Conservation (phyloP, 30 jellyfish, hydroid and myxozoan species). For the Morbakka virulenta region DNA sequence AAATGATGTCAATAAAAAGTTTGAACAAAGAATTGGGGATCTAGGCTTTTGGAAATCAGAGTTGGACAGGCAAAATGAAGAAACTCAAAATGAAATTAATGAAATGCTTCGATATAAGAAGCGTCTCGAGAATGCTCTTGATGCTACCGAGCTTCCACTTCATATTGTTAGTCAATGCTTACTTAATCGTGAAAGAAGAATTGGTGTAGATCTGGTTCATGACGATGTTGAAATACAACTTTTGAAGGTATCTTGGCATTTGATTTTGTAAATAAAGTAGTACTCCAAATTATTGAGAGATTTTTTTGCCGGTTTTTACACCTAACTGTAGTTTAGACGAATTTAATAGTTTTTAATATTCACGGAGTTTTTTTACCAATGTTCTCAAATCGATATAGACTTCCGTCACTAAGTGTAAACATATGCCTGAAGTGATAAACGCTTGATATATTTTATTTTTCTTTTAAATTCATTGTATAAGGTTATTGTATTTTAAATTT, state of each 20-base stretch:
- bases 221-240: constrained; percentile 97
- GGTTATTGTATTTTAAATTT: no score
- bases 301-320: no score
- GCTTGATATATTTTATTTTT: no score
- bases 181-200: constrained; percentile 75
- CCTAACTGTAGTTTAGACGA: no score
- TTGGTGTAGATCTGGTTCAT: constrained; percentile 79
- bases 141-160: constrained; percentile 90
- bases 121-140: constrained; percentile 81
- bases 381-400: no score
- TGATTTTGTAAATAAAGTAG: no score
- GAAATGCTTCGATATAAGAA: constrained; percentile 74
- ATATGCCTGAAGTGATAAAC: no score
- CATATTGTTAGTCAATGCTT: constrained; percentile 86
- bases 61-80: constrained; percentile 78
- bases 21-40: constrained; percentile 86
- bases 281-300: no score
- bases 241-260: constrained; percentile 45
- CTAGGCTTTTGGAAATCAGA: constrained; percentile 93
- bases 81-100: constrained; percentile 82
- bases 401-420: no score
- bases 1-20: constrained; percentile 88
- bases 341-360: no score
- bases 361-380: no score
- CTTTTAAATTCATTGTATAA: no score